Conservation (phyloP, 2,888 invertebrate species). For the Thumatha senex region DNA sequence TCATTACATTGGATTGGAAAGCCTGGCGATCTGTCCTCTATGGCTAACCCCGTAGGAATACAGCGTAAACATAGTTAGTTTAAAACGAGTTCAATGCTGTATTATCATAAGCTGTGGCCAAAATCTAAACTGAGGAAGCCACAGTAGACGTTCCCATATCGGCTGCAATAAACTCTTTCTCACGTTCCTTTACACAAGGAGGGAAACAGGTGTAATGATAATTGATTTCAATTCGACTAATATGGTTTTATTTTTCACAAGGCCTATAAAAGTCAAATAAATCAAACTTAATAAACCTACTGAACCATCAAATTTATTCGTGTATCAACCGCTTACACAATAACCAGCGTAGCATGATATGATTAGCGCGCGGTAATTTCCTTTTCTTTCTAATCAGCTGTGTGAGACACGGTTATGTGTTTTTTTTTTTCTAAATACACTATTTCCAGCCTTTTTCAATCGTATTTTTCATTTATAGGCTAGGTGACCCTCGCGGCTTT, state of each 20-base stretch:
- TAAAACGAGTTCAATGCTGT: too few species aligned
- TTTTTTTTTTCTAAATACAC: constrained; percentile 34
- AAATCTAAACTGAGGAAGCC: too few species aligned
- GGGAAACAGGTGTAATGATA: not conserved
- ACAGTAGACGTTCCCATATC: too few species aligned
- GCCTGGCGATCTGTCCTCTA: too few species aligned
- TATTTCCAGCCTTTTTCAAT: constrained; percentile 37
- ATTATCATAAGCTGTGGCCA: too few species aligned
- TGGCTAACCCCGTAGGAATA: too few species aligned
- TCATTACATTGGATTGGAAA: too few species aligned
- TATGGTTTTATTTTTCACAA: not conserved
- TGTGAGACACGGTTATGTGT: constrained; percentile 21
- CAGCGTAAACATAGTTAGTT: too few species aligned
- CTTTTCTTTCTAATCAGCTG: constrained; percentile 35
- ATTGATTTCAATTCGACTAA: not conserved
- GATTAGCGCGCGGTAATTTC: constrained; percentile 44
- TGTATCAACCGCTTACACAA: constrained; percentile 21
- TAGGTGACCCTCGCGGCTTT: too few species aligned
- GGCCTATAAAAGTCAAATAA: not conserved
- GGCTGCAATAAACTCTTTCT: too few species aligned
- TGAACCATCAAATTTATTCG: constrained; percentile 21
- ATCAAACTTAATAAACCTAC: constrained; percentile 10
- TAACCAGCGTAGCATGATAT: constrained; percentile 41
- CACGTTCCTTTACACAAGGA: too few species aligned
- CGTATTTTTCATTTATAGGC: too few species aligned